A percentile compares a stretch with the other conserved stretches of the same genome.
Evolutionary conservation across 2,888 invertebrate genomes (phyloP).

Genomic region (Antitype chi): DNA sequence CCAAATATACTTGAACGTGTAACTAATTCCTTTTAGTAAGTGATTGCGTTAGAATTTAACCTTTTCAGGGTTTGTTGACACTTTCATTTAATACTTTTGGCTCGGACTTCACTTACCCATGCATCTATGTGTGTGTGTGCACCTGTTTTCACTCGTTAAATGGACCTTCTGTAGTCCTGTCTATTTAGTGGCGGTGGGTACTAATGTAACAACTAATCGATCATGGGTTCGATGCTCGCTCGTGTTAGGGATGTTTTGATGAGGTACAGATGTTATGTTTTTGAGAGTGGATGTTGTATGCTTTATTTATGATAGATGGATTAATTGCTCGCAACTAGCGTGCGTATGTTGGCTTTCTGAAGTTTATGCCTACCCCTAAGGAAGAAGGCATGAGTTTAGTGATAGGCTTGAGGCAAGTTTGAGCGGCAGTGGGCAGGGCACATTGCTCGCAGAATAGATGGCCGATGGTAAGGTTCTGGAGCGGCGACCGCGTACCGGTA

Average conservation of each 20-base stretch:
- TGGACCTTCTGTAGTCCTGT: conserved; percentile 3
- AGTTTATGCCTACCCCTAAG: not conserved
- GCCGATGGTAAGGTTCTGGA: no score
- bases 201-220: conserved; percentile 46
- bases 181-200: not conserved
- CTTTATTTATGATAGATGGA: conserved; percentile 16
- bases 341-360: not conserved
- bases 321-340: not conserved
- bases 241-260: conserved; percentile 10
- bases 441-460: no score
- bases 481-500: no score
- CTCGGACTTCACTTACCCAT: not conserved
- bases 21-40: not conserved
- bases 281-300: conserved; percentile 8
- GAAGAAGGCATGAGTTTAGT: not conserved
- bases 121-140: not conserved
- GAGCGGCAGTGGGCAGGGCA: no score
- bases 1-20: not conserved
- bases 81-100: not conserved
- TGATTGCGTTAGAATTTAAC: not conserved
- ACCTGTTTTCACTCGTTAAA: not conserved
- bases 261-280: conserved; percentile 15
- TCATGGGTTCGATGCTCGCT: conserved; percentile 42
- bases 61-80: not conserved
- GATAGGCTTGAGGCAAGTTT: no score